Evolutionary conservation across 2,797 vertebrate genomes (phyloP).

Genomic region (Lepidocolaptes lacrymiger): DNA sequence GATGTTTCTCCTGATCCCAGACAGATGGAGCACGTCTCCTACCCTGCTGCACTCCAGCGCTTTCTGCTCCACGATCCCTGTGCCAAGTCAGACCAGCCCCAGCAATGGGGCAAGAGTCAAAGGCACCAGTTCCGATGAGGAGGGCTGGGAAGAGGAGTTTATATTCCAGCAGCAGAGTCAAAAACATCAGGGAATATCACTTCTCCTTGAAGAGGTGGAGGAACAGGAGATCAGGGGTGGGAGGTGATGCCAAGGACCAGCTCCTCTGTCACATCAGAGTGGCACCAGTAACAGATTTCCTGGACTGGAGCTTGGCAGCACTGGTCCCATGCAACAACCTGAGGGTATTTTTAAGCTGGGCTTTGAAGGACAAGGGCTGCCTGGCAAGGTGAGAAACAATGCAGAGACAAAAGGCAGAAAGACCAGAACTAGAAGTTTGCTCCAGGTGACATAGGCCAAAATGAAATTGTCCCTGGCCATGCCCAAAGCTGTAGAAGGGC

Average conservation of each 20-base stretch:
- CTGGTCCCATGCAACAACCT: not conserved
- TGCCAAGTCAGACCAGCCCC: not conserved
- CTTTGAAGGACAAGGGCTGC: not conserved
- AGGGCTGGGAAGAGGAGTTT: not conserved
- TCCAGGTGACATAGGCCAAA: not conserved
- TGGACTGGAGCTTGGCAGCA: fast-evolving
- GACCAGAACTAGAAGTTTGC: not conserved
- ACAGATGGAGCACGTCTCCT: not conserved
- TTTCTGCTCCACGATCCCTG: not conserved
- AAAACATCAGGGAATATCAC: not conserved
- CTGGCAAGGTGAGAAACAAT: not conserved
- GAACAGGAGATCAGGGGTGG: not conserved
- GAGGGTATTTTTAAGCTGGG: not conserved
- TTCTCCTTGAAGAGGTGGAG: not conserved
- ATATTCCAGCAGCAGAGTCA: not conserved
- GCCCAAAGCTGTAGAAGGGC: not conserved
- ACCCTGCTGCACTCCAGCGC: not conserved
- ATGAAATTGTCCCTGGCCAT: not conserved
- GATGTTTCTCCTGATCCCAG: not conserved
- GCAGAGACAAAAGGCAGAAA: not conserved
- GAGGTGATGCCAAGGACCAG: not conserved
- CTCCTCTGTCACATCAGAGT: not conserved
- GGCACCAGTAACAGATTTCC: not conserved
- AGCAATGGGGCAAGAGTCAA: not conserved
- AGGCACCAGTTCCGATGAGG: not conserved